Conservation (phyloP, 2,797 vertebrate species). For the Cryptoprocta ferox region DNA sequence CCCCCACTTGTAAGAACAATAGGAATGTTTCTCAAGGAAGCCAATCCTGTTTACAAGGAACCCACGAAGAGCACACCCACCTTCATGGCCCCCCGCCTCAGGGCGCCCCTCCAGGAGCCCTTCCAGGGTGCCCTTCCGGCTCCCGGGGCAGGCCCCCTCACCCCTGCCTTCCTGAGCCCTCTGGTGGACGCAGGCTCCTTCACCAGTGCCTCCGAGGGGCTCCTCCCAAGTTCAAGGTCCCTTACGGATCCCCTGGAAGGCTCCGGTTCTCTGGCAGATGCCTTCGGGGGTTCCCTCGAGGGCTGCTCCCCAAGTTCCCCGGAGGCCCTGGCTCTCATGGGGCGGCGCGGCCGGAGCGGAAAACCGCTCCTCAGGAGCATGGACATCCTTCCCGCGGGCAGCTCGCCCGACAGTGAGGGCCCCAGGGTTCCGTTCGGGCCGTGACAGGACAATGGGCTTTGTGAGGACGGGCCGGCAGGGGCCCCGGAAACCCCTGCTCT, state of each 20-base stretch:
- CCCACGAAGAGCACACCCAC: neutral
- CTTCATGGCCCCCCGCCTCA: neutral
- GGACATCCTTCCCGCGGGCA: rapidly evolving
- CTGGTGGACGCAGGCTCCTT: too few species aligned
- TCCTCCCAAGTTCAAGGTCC: neutral
- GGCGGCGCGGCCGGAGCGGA: neutral
- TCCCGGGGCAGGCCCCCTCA: neutral
- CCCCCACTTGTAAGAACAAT: neutral
- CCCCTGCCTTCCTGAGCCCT: rapidly evolving
- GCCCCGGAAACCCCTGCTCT: neutral
- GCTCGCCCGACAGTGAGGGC: neutral
- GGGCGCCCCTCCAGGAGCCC: neutral
- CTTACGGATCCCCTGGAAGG: neutral
- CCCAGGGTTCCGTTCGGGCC: neutral
- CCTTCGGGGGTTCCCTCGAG: neutral
- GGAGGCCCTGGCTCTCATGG: rapidly evolving
- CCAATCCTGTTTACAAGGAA: too few species aligned
- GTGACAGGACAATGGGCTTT: neutral
- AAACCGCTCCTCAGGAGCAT: rapidly evolving
- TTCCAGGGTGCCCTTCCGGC: rapidly evolving
- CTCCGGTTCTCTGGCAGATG: neutral
- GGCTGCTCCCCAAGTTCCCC: rapidly evolving
- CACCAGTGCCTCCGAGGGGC: too few species aligned
- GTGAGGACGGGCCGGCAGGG: neutral
- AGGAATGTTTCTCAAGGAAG: neutral